Base-by-base conservation (phyloP, 2,888 invertebrate genomes). In the Elegia similella region DNA sequence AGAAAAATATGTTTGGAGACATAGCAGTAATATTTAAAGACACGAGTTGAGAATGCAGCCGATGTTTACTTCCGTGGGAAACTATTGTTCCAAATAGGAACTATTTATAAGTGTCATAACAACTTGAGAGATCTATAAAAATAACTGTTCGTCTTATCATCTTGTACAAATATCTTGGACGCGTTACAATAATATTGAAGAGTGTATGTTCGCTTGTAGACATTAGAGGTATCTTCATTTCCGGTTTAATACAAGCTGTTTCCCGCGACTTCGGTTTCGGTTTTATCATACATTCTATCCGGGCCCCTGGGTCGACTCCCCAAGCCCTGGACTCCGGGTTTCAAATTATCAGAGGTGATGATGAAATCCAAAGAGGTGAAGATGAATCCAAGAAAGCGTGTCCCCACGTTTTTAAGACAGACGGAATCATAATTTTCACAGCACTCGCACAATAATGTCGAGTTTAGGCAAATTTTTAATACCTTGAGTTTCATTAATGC, bases 21-120 rank as follows among this genome's bases (percentile, higher is more conserved):
- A 46, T 46, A 12, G 17, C 46, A 46, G 46, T 46, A 46, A 46
- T 46, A 46, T 46, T 46, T 46, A 23, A 46, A 23, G 46, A 46
- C 46, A 46, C 13, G 15, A 46, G 46, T 46, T 46, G 23, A 12
- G 29, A 46, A 23, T 46, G 46, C 46, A 23, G 12, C 46, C 5
- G 17, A 17, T 23, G 23, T 46, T 23, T 23, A 12, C 23, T 23
- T 46, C 23, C 46, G 46, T 46, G 23, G 23, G 46, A 46, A 46
- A 46, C 6, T 46, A 46, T 46, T 46, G 46, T 46, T 46, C 17
- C 29, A 10, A 3, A 23, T 46, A 23, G 46, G n/a, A 29, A 46
- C 23, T 46, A 46, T 46, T 46, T n/a, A 46, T 46, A 17, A 46
- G 17, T 46, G 23, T 46, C 46, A 46, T 46, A 23, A 46, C 12